phyloP scores from a whole-genome alignment of 2,113 vertebrate species.

The Chrysochloris asiatica region DNA sequence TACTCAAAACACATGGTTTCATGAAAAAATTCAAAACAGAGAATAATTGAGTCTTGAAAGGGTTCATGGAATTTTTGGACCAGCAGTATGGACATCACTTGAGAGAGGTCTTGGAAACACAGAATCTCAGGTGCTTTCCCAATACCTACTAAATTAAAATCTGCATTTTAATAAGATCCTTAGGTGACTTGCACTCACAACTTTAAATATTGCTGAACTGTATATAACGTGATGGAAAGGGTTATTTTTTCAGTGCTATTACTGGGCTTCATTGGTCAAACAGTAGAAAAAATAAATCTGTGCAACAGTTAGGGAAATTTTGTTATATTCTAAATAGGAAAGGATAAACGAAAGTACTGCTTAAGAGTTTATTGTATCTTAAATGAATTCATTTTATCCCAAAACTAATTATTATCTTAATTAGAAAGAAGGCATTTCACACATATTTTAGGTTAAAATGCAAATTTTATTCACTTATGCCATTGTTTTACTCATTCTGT shows the following conservation, averaged over 20 bases:
- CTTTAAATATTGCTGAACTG: conserved; percentile 7
- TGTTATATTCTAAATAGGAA: neutral
- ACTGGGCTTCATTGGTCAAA: neutral
- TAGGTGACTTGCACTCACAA: neutral
- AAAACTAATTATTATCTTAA: conserved; percentile 32
- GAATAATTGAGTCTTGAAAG: too few species aligned
- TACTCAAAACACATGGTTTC: too few species aligned
- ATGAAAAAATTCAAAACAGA: too few species aligned
- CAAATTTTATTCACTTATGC: conserved; percentile 4
- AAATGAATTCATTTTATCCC: conserved; percentile 31
- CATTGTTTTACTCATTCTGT: conserved; percentile 38
- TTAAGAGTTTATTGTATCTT: neutral
- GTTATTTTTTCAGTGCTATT: neutral
- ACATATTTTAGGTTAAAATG: conserved; percentile 1
- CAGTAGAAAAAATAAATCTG: neutral
- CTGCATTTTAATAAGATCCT: neutral
- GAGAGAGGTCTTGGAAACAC: neutral
- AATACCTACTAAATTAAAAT: neutral
- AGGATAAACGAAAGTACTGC: neutral
- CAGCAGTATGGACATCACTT: neutral
- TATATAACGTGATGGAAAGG: neutral
- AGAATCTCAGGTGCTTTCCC: neutral
- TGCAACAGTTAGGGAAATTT: neutral
- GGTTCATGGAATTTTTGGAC: neutral
- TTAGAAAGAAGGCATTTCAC: conserved; percentile 38